Evolutionary conservation across 1,140 invertebrate species (phyloP).

Genomic region (Anastrepha obliqua): DNA sequence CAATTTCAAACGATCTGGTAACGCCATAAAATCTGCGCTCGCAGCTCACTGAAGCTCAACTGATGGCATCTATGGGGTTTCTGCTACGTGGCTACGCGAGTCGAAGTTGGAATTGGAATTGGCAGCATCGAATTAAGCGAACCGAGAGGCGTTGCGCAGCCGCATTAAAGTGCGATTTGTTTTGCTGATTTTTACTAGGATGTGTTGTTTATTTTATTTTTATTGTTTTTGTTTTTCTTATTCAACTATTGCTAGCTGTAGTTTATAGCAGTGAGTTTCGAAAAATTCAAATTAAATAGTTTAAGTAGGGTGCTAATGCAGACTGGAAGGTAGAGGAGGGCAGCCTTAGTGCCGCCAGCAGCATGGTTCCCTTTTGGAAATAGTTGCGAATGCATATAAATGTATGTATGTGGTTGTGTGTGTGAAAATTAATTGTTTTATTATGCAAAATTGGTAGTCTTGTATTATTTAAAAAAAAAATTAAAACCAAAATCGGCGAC

Average conservation of each 20-base stretch:
- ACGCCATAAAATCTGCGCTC: constrained; percentile 37
- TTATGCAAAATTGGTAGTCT: constrained; percentile 50
- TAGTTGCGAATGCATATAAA: not conserved
- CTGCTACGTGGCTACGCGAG: not conserved
- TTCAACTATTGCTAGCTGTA: not conserved
- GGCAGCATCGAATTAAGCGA: not conserved
- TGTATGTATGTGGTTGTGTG: not conserved
- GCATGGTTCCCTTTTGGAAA: not conserved
- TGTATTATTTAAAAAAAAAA: not conserved
- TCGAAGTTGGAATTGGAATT: not conserved
- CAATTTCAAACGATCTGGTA: not conserved
- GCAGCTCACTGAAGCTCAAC: constrained; percentile 44
- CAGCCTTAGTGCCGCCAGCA: not conserved
- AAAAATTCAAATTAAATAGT: constrained; percentile 36
- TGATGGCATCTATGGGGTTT: constrained; percentile 27
- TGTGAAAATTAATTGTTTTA: constrained; percentile 54
- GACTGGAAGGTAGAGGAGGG: not conserved
- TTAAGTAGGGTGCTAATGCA: not conserved
- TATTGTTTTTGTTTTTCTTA: not conserved
- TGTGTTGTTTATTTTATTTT: not conserved
- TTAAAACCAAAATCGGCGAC: not conserved
- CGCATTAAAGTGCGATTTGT: constrained; percentile 50
- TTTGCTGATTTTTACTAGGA: constrained; percentile 41
- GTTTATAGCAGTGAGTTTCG: constrained; percentile 11
- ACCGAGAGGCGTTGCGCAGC: not conserved